Evolutionary conservation across 2,888 invertebrate genomes (phyloP).

Genomic region (Creontiades dilutus): DNA sequence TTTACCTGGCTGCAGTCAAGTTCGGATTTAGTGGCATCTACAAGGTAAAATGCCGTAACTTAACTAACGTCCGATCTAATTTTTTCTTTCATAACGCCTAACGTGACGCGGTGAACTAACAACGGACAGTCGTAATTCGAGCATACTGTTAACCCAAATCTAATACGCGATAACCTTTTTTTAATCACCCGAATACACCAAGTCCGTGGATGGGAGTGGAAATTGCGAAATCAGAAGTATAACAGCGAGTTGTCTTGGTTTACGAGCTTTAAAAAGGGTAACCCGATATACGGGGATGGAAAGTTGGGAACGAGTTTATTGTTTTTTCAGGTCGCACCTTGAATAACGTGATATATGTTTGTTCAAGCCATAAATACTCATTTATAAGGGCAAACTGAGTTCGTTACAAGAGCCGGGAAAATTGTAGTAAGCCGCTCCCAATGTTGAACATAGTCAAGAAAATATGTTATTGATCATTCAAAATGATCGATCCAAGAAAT

Average conservation of each 20-base stretch:
- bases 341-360: neutral
- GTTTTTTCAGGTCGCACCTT: conserved; percentile 6
- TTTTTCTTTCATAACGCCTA: neutral
- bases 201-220: conserved; percentile 10
- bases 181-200: conserved; percentile 9
- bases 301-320: conserved; percentile 22
- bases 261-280: conserved; percentile 25
- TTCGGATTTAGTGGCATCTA: conserved; percentile 14
- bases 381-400: neutral
- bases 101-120: neutral
- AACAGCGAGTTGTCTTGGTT: conserved; percentile 9
- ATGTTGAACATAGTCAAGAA: neutral
- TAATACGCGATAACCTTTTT: conserved; percentile 1
- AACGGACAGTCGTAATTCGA: conserved; percentile 4
- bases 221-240: conserved; percentile 16
- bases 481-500: too few species aligned
- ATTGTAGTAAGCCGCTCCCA: neutral
- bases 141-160: conserved; percentile 5
- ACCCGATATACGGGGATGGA: neutral
- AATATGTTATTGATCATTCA: too few species aligned
- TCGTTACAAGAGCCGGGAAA: neutral
- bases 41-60: neutral
- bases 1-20: conserved; percentile 32
- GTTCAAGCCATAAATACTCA: neutral
- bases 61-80: conserved; percentile 1